Evolutionary conservation across 2,113 vertebrate species (phyloP).

Genomic region (Ariopsis seemanni): DNA sequence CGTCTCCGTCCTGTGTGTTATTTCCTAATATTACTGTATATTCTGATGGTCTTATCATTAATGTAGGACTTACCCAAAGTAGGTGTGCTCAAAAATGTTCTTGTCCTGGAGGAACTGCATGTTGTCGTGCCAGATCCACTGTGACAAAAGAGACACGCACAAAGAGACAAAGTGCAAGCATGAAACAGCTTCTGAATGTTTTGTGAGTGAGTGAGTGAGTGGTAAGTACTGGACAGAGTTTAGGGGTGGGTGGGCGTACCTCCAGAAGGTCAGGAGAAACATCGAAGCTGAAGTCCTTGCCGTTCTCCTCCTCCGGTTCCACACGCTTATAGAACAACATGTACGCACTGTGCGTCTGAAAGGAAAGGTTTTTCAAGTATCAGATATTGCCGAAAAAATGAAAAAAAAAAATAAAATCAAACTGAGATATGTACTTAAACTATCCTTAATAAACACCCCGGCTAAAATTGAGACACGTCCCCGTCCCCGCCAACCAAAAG

Average conservation of each 20-base stretch:
- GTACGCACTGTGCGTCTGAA: conserved; percentile 98
- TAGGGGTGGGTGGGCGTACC: conserved; percentile 69
- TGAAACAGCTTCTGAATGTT: neutral
- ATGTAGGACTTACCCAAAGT: conserved; percentile 87
- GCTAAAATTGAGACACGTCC: neutral
- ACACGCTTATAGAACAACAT: conserved; percentile 99
- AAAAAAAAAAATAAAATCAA: neutral
- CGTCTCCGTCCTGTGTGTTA: neutral
- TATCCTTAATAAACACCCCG: neutral
- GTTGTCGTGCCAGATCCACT: conserved; percentile 99
- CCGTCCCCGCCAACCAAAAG: too few species aligned
- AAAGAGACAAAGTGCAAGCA: neutral
- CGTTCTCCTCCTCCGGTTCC: conserved; percentile 94
- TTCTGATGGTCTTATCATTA: neutral
- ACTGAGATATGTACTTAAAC: neutral
- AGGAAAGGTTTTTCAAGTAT: neutral
- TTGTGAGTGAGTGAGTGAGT: neutral
- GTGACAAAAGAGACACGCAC: conserved; percentile 28
- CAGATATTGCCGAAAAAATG: neutral
- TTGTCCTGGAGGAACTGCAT: conserved; percentile 99
- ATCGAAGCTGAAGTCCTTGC: conserved; percentile 92
- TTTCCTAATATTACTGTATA: neutral
- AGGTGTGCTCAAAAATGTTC: conserved; percentile 99
- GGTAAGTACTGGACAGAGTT: conserved; percentile 47
- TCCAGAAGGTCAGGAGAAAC: conserved; percentile 96